Evolutionary conservation across 1,140 invertebrate species (phyloP).

Genomic region (Heliothis subflexa): DNA sequence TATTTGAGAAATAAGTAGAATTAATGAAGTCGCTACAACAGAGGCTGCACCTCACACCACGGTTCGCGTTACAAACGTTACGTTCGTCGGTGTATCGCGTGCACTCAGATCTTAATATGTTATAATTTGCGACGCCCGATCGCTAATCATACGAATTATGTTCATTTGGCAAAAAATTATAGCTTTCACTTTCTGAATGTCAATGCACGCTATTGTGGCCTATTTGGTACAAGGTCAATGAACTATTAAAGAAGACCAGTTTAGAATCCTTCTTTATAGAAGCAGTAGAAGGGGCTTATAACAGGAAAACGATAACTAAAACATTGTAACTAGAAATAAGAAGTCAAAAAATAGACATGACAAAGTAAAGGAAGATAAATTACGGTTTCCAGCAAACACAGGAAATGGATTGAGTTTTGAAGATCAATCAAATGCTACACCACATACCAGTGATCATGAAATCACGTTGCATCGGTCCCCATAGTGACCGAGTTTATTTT

Average conservation of each 20-base stretch:
- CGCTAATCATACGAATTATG: conserved; percentile 48
- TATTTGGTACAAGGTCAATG: conserved; percentile 44
- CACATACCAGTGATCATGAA: neutral
- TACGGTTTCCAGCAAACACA: no score
- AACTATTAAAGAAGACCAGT: neutral
- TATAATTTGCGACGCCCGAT: conserved; percentile 50
- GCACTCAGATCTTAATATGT: conserved; percentile 43
- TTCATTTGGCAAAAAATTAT: conserved; percentile 31
- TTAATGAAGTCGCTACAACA: neutral
- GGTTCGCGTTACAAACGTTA: conserved; percentile 28
- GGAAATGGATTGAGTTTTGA: no score
- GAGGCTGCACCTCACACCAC: neutral
- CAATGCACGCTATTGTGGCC: conserved; percentile 42
- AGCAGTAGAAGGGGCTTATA: no score
- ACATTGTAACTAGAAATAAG: no score
- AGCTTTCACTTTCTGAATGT: conserved; percentile 53
- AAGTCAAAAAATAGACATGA: no score
- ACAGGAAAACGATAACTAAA: no score
- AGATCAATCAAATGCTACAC: neutral
- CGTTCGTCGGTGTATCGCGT: conserved; percentile 50
- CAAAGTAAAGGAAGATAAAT: no score
- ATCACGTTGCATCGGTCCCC: neutral
- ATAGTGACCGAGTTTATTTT: neutral
- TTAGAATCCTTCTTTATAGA: neutral
- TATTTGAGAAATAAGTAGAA: neutral